These are phyloP conservation scores for Pseudomyrmex cubaensis DNA, from an alignment of 1,140 invertebrate genomes.

Conservation along the genomic window DNA sequence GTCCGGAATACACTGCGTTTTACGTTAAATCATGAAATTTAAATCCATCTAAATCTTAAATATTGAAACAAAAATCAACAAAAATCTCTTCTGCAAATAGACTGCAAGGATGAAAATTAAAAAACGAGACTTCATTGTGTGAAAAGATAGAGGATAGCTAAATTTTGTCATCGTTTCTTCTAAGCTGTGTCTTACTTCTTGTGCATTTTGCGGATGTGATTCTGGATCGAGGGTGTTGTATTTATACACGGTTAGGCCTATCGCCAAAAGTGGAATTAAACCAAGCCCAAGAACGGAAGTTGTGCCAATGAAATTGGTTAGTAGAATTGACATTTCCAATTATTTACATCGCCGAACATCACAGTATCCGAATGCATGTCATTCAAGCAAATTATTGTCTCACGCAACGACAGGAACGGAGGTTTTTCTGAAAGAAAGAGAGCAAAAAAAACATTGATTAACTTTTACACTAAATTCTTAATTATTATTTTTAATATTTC, in stretches of 20 bases:
- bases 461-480: neutral
- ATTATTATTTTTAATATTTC: too few species aligned
- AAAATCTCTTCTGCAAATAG: too few species aligned
- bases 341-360: slow-evolving; percentile 46
- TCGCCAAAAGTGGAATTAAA: slow-evolving; percentile 91
- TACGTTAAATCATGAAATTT: neutral
- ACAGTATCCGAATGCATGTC: slow-evolving; percentile 47
- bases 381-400: slow-evolving; percentile 28
- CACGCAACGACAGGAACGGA: neutral
- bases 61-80: too few species aligned
- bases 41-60: too few species aligned
- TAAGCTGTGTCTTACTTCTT: slow-evolving; percentile 85
- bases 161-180: too few species aligned
- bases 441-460: neutral
- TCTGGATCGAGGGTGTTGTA: slow-evolving; percentile 94
- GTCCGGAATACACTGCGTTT: too few species aligned
- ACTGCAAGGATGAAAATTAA: too few species aligned
- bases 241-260: slow-evolving; percentile 92
- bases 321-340: slow-evolving; percentile 78
- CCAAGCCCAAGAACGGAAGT: slow-evolving; percentile 88
- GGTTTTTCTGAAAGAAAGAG: neutral
- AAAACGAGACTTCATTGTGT: too few species aligned
- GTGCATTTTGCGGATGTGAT: slow-evolving; percentile 89
- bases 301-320: slow-evolving; percentile 78
- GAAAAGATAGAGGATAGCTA: too few species aligned